Percentiles rank a stretch among this genome's conserved stretches.
Conservation (phyloP, 23 tunicate species). For the Aplidium turbinatum region DNA sequence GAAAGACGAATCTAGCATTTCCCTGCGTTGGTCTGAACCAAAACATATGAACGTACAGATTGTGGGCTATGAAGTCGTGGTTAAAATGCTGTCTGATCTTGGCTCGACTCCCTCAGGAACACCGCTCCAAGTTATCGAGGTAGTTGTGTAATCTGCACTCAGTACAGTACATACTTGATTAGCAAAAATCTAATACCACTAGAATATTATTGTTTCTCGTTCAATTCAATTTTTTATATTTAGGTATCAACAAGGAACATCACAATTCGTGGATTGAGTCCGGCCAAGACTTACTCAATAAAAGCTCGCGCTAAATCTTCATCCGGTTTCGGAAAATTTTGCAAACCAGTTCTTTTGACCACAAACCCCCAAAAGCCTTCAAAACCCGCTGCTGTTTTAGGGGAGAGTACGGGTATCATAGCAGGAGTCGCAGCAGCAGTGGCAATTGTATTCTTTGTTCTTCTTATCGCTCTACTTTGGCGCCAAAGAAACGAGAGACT, state of each 20-base stretch:
- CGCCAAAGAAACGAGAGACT: not conserved
- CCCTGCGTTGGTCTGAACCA: conserved; percentile 53
- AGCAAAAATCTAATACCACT: too few species aligned
- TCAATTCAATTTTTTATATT: too few species aligned
- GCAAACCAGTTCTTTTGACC: conserved; percentile 20
- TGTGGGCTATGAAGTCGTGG: conserved; percentile 39
- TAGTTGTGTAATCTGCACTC: too few species aligned
- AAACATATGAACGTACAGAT: conserved; percentile 3
- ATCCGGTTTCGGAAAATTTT: conserved; percentile 53
- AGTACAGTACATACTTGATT: too few species aligned
- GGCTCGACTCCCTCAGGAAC: too few species aligned
- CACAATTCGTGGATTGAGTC: conserved; percentile 31
- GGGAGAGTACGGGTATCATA: conserved; percentile 22
- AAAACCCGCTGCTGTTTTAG: not conserved
- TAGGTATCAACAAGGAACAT: too few species aligned
- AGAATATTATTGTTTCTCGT: too few species aligned
- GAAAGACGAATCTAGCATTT: conserved; percentile 10
- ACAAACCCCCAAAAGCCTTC: too few species aligned
- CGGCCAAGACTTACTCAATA: conserved; percentile 44
- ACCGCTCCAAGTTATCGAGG: too few species aligned
- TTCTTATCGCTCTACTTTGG: not conserved
- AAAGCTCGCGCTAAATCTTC: conserved; percentile 45
- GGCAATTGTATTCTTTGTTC: too few species aligned
- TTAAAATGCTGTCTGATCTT: too few species aligned
- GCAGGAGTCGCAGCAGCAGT: conserved; percentile 31